Evolutionary conservation across 2,797 vertebrate genomes (phyloP), one percentile per base, ranked within the genome.

Genomic region (Liparis tanakae): DNA sequence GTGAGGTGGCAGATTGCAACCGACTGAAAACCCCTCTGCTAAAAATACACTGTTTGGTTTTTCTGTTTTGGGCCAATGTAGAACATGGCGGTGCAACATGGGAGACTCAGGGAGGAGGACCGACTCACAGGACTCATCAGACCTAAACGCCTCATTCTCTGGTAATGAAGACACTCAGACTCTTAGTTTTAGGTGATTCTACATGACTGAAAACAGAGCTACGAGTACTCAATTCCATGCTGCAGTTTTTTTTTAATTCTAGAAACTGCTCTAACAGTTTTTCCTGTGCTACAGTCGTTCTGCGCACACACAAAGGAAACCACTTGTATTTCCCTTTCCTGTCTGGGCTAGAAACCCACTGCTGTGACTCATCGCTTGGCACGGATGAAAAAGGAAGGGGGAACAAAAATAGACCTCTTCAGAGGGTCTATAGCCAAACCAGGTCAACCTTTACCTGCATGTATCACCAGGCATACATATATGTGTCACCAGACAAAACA

Each of bases 301-400:
- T 69, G 67, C 60, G 55, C 78, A 63, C 62, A 82, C 76, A 80
- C 77, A 91, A 22, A 89, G 91, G 90, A 94, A 93, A 92, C 83
- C 33, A 80, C 66, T 70, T 72, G 67, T 57, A 60, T 91, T 90
- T 92, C 88, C 90, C 48, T 87, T 94, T 95, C 93, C 94, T 93
- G 90, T 86, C 89, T 90, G 75, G 44, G 59, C 51, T 61, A 59
- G 76, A 66, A 33, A 76, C 57, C 12, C 83, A n/a, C 53, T 57
- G 64, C 58, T 74, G 57, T 73, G 51, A 90, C 80, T 74, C 51
- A 34, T 77, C 86, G 72, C 56, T 72, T 77, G 65, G 66, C 86
- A 87, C 18, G 1, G 57, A 73, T 61, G 5, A 74, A 64, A 43
- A 76, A 64, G 79, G 39, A 22, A 37, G 6, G 0, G 72, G 72